Evolutionary conservation across 2,113 vertebrate species (phyloP).

Genomic region (Tichodroma muraria): DNA sequence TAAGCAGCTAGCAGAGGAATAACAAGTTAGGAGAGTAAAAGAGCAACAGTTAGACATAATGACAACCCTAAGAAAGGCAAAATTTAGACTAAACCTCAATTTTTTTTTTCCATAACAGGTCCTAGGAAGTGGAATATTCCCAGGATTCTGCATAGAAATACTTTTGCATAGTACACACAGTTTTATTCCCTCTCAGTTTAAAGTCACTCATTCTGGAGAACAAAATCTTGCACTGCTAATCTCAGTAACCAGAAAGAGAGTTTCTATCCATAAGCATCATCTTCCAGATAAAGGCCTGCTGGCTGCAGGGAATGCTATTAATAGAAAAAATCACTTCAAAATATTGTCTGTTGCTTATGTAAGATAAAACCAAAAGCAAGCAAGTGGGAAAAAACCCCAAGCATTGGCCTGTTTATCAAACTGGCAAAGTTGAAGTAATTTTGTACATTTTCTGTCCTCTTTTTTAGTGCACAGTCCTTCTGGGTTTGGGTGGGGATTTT

Average conservation of each 20-base stretch:
- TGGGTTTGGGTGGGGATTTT: background rate
- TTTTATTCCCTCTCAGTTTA: background rate
- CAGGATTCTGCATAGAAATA: background rate
- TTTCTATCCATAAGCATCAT: background rate
- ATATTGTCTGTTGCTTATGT: background rate
- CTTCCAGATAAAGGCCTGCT: background rate
- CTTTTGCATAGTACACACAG: background rate
- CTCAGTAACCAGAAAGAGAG: background rate
- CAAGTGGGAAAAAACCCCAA: background rate
- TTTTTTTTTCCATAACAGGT: background rate
- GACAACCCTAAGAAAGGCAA: background rate
- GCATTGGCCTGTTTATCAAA: background rate
- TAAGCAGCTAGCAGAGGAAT: constrained; percentile 22
- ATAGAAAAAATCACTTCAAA: background rate
- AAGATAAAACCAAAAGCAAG: background rate
- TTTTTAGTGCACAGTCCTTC: background rate
- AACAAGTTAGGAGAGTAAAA: background rate
- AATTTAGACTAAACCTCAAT: background rate
- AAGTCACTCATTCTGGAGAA: background rate
- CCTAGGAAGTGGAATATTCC: background rate
- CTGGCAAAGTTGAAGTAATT: background rate
- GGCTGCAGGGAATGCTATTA: background rate
- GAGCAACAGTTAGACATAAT: background rate
- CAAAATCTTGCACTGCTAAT: background rate
- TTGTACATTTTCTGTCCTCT: background rate